Conservation (phyloP, 2,888 invertebrate species). For the Rutpela maculata region DNA sequence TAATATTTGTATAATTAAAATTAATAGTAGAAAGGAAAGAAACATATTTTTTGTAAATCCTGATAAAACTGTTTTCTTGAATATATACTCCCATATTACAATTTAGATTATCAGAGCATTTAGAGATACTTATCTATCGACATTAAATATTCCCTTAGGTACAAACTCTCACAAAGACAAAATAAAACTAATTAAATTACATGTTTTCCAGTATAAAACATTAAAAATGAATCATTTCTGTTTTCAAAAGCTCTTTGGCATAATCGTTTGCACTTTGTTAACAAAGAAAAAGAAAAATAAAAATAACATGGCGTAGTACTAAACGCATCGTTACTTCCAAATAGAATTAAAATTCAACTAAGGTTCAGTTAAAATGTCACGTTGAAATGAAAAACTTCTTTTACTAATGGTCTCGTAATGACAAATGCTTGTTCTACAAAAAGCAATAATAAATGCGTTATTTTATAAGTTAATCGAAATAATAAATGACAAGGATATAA, state of each 20-base stretch:
- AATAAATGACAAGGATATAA: not conserved
- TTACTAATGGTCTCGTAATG: slow-evolving; percentile 22
- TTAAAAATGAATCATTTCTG: slow-evolving; percentile 2
- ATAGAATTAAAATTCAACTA: slow-evolving; percentile 27
- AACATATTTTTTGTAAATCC: too few species aligned
- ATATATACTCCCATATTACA: not conserved
- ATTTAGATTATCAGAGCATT: not conserved
- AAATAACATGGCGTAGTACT: not conserved
- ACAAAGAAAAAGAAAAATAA: not conserved
- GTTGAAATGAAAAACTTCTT: slow-evolving; percentile 17
- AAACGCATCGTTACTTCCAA: slow-evolving; percentile 1
- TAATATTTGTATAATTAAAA: too few species aligned
- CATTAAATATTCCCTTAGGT: slow-evolving; percentile 16
- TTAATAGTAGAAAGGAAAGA: too few species aligned
- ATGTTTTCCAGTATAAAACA: not conserved
- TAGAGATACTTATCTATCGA: not conserved
- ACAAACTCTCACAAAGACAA: not conserved
- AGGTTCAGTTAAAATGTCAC: slow-evolving; percentile 19
- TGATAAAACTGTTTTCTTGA: too few species aligned
- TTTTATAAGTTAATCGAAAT: not conserved
- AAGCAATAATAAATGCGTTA: not conserved
- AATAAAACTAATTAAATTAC: not conserved
- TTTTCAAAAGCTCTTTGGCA: not conserved
- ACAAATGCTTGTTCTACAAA: slow-evolving; percentile 13
- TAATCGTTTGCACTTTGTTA: slow-evolving; percentile 13